Base-by-base conservation (phyloP, 2,113 vertebrate species). In the Neopipo cinnamomea region DNA sequence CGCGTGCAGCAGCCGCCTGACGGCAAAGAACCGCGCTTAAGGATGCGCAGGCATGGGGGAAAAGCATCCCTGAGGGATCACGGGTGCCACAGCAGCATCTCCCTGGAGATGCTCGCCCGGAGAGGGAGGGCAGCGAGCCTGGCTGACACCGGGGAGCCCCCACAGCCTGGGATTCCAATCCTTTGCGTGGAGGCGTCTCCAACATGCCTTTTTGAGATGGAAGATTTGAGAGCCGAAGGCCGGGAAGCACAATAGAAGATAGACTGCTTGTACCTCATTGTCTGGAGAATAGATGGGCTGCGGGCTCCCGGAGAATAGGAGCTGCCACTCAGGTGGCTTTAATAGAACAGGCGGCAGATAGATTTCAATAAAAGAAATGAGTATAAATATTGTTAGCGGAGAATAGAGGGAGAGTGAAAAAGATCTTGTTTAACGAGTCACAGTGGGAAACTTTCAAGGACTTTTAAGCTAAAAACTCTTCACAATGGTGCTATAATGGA, bases 241-340 rank as follows among this genome's bases (percentile, higher is more conserved):
- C 23, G 14, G 53, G 33, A 44, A 95, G 76, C 91, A 96, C 94
- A 95, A 73, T 68, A 55, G 94, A 87, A 96, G 94, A 94, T 14
- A 76, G 95, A 93, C 90, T 59, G 77, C 91, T 91, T 89, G 93
- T 89, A 92, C 80, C 85, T 98, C 95, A 93, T 96, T 97, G 96
- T 98, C 97, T 98, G 97, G 98, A 98, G 98, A 98, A 98, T 97
- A 97, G 97, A 98, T 98, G 97, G 97, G 98, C 97, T 97, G 97
- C 93, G 50, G 98, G 97, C 97, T 98, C 96, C 83, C 2, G 42
- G 92, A 95, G 97, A 98, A 98, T 98, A 97, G 98, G 97, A 97
- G 93, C 98, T 98, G 98, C 98, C 98, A 98, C 96, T 97, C 95
- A 96, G 95, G 92, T 73, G 4, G 63, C 87, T 96, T 96, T 97